A percentile compares a stretch with the other conserved stretches of the same genome.
Conservation (phyloP, 2,888 invertebrate genomes). For the Harpalus rubripes region DNA sequence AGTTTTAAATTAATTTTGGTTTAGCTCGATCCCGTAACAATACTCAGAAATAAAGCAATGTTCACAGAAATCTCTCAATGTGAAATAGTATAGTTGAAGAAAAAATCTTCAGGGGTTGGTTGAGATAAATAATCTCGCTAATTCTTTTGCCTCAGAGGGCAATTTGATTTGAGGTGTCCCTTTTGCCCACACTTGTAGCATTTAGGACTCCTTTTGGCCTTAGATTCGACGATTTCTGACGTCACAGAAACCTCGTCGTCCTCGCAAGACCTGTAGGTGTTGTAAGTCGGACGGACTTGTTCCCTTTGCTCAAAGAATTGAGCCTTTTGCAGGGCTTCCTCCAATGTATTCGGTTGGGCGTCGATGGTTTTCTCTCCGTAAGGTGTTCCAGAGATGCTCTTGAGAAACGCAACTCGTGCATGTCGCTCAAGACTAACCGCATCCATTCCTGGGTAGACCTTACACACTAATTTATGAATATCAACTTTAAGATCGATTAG, state of each 20-base stretch:
- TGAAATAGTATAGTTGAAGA: slow-evolving; percentile 26
- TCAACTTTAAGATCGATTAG: slow-evolving; percentile 58
- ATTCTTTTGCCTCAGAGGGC: slow-evolving; percentile 46
- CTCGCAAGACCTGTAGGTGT: slow-evolving; percentile 29
- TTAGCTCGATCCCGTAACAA: slow-evolving; percentile 43
- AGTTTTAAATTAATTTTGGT: slow-evolving; percentile 12
- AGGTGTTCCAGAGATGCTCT: slow-evolving; percentile 54
- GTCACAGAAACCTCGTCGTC: slow-evolving; percentile 39
- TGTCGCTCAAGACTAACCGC: slow-evolving; percentile 50
- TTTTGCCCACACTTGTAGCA: slow-evolving; percentile 62
- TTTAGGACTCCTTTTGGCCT: slow-evolving; percentile 50
- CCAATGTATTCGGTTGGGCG: slow-evolving; percentile 58
- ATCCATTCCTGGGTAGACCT: slow-evolving; percentile 62
- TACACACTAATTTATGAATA: slow-evolving; percentile 50
- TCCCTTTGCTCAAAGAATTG: slow-evolving; percentile 62
- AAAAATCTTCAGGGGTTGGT: slow-evolving; percentile 5
- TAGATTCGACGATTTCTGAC: slow-evolving; percentile 25
- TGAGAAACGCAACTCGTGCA: slow-evolving; percentile 58
- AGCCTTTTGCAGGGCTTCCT: slow-evolving; percentile 57
- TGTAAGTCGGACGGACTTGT: slow-evolving; percentile 19
- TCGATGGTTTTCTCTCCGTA: slow-evolving; percentile 63
- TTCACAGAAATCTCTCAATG: slow-evolving; percentile 9
- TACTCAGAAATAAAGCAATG: slow-evolving; percentile 56
- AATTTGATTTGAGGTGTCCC: slow-evolving; percentile 60
- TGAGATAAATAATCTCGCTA: slow-evolving; percentile 25